Conservation (phyloP, 2,113 vertebrate species). For the Scytalopus superciliaris region DNA sequence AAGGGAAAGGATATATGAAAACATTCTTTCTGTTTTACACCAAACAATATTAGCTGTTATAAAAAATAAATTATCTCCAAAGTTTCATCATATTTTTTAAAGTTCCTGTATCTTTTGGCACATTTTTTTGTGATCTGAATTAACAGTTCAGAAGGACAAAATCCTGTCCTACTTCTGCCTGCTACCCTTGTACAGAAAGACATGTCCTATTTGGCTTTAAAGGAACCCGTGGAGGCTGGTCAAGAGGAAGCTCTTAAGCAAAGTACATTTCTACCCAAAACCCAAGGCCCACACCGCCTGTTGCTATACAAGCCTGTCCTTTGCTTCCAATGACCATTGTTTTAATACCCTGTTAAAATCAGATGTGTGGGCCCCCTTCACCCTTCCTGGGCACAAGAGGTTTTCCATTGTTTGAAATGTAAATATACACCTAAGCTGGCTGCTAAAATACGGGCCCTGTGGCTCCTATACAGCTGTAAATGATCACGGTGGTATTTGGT, state of each 20-base stretch:
- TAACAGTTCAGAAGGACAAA: slow-evolving; percentile 19
- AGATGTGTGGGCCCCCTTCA: no score
- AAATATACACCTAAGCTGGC: no score
- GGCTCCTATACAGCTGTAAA: fast-evolving
- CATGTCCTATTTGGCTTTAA: neutral
- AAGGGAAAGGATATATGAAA: neutral
- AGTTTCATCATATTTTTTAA: neutral
- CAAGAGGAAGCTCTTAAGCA: neutral
- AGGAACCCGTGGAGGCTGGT: neutral
- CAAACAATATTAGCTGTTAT: neutral
- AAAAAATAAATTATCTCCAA: neutral
- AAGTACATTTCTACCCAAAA: neutral
- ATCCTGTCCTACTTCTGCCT: neutral
- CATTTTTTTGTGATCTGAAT: neutral
- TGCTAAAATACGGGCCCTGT: neutral
- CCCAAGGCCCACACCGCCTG: neutral
- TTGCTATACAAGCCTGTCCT: neutral
- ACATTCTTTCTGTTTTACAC: neutral
- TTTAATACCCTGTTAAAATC: neutral
- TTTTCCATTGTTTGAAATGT: neutral
- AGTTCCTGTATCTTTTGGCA: neutral
- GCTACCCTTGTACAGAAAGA: neutral
- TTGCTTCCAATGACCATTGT: neutral
- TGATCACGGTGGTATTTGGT: fast-evolving
- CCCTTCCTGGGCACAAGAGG: neutral